Evolutionary conservation across 1,140 invertebrate species (phyloP).

Genomic region (Latrodectus geometricus): DNA sequence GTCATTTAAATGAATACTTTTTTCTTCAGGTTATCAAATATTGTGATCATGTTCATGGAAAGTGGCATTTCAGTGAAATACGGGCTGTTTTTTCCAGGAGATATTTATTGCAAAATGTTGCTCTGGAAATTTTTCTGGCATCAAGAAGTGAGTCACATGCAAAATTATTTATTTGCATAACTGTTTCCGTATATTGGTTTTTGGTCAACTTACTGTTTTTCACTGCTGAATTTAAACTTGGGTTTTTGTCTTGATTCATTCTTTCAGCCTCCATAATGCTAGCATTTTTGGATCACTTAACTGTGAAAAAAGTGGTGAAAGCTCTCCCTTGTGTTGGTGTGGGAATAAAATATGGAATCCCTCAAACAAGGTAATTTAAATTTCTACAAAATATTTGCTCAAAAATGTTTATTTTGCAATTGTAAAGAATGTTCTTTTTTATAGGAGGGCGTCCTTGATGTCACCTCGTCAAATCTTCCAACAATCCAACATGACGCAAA

Average conservation of each 20-base stretch:
- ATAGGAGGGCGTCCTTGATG: constrained; percentile 96
- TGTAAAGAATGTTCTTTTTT: not conserved
- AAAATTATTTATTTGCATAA: too few relatives aligned
- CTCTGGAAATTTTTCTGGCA: constrained; percentile 98
- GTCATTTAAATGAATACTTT: constrained; percentile 65
- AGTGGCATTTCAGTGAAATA: constrained; percentile 99
- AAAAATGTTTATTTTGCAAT: not conserved
- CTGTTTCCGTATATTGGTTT: not conserved
- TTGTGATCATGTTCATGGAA: constrained; percentile 96
- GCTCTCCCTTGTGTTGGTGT: constrained; percentile 97
- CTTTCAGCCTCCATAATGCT: constrained; percentile 96
- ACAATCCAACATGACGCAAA: constrained; percentile 99
- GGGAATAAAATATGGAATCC: constrained; percentile 98
- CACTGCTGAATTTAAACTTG: not conserved
- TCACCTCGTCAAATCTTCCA: constrained; percentile 97
- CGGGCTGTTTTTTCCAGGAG: constrained; percentile 97
- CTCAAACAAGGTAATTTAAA: constrained; percentile 85
- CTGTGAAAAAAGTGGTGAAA: constrained; percentile 98
- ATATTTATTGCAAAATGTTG: constrained; percentile 96
- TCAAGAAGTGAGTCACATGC: constrained; percentile 88
- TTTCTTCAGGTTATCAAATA: constrained; percentile 89
- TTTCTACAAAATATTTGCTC: not conserved
- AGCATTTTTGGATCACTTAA: constrained; percentile 94
- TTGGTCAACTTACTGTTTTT: not conserved
- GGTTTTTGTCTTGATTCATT: constrained; percentile 4